Evolutionary conservation across 1,140 invertebrate species (phyloP).

Genomic region (Papilio aristodemus): DNA sequence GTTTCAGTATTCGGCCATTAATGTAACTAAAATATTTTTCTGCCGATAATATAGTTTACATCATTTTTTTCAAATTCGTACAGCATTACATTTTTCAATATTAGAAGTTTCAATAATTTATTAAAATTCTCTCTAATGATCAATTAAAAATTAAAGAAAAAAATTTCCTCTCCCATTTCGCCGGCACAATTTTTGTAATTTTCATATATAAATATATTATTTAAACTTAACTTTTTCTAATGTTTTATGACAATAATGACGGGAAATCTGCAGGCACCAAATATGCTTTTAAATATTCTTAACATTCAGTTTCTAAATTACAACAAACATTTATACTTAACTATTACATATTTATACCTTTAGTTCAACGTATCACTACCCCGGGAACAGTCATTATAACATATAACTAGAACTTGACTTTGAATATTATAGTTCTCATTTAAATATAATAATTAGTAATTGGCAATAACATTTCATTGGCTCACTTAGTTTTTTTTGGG

Average conservation of each 20-base stretch:
- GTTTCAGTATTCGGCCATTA: too few species aligned
- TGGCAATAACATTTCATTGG: not conserved
- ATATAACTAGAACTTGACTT: not conserved
- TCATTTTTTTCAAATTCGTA: too few species aligned
- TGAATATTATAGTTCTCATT: not conserved
- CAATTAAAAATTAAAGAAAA: not conserved
- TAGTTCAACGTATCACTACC: not conserved
- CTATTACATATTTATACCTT: not conserved
- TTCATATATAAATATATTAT: not conserved
- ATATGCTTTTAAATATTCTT: not conserved
- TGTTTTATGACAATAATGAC: not conserved
- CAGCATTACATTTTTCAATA: too few species aligned
- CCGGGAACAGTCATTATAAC: not conserved
- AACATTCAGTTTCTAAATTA: not conserved
- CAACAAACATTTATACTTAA: not conserved
- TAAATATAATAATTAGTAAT: constrained; percentile 9
- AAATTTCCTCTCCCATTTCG: too few species aligned
- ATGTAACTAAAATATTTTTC: too few species aligned
- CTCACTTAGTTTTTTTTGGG: not conserved
- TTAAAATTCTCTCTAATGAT: not conserved
- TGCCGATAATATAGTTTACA: too few species aligned
- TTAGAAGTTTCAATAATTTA: too few species aligned
- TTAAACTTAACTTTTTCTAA: not conserved
- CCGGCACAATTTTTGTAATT: too few species aligned
- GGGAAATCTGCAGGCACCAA: not conserved